These are phyloP conservation scores for Drosophila eugracilis DNA, from an alignment of 1,140 invertebrate genomes.

Conservation along the genomic window DNA sequence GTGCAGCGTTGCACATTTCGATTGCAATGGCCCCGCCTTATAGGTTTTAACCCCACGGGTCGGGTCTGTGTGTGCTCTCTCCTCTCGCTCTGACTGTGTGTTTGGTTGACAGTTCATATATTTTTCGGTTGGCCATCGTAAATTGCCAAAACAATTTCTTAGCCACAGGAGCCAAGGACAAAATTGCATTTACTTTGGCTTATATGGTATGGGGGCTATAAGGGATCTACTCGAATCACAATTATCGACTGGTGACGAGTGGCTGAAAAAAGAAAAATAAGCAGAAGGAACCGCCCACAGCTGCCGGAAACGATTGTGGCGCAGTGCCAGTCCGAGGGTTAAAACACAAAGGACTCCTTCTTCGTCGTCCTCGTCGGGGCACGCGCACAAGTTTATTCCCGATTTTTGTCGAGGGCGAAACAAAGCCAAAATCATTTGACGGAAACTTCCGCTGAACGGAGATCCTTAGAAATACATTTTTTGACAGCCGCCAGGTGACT, in stretches of 20 bases:
- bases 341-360: slow-evolving; percentile 33
- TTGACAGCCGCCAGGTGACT: slow-evolving; percentile 47
- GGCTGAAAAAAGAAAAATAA: slow-evolving; percentile 54
- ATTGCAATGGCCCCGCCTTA: slow-evolving; percentile 60
- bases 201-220: slow-evolving; percentile 1
- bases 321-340: slow-evolving; percentile 43
- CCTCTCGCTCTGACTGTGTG: too few relatives aligned
- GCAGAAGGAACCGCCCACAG: slow-evolving; percentile 73
- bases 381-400: slow-evolving; percentile 43
- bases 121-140: slow-evolving; percentile 58
- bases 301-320: slow-evolving; percentile 73
- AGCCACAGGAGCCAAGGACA: slow-evolving; percentile 12
- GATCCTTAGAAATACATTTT: slow-evolving; percentile 34
- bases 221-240: slow-evolving; percentile 41
- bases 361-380: slow-evolving; percentile 28
- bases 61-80: too few relatives aligned
- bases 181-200: slow-evolving; percentile 65
- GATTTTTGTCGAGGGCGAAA: slow-evolving; percentile 36
- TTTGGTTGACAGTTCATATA: slow-evolving; percentile 57
- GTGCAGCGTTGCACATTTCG: slow-evolving; percentile 78
- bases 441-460: slow-evolving; percentile 53
- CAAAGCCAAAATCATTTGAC: slow-evolving; percentile 64
- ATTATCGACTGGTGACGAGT: slow-evolving; percentile 48
- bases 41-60: slow-evolving; percentile 12
- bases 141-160: slow-evolving; percentile 53